These are phyloP conservation scores for Nesoenas mayeri DNA, from an alignment of 2,113 vertebrate genomes.

Conservation along the genomic window DNA sequence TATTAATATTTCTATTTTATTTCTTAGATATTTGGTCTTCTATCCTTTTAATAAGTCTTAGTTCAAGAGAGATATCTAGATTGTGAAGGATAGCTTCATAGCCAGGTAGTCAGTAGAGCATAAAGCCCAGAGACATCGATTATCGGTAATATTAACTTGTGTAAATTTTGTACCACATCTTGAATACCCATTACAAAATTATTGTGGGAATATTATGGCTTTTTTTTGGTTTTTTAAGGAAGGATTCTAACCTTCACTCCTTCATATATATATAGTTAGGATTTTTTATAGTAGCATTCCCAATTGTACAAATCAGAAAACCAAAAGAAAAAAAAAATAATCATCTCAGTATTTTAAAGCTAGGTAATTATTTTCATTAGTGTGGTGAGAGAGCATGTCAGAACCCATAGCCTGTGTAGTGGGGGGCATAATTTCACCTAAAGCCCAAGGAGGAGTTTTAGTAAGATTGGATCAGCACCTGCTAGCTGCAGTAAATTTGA, in stretches of 20 bases:
- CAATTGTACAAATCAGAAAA: neutral
- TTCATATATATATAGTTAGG: neutral
- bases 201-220: neutral
- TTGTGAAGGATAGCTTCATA: neutral
- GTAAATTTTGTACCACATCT: neutral
- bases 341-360: neutral
- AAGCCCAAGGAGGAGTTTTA: neutral
- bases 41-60: neutral
- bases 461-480: neutral
- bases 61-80: neutral
- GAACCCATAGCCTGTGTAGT: neutral
- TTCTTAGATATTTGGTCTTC: neutral
- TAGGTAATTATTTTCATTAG: neutral
- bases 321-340: neutral
- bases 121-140: neutral
- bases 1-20: neutral
- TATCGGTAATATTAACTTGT: neutral
- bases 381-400: neutral
- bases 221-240: neutral
- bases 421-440: neutral
- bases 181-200: neutral
- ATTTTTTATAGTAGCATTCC: neutral
- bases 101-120: neutral
- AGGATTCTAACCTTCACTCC: neutral
- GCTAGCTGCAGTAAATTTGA: neutral